Evolutionary conservation across 2,113 vertebrate genomes (phyloP).

Genomic region (Pygoscelis antarcticus): DNA sequence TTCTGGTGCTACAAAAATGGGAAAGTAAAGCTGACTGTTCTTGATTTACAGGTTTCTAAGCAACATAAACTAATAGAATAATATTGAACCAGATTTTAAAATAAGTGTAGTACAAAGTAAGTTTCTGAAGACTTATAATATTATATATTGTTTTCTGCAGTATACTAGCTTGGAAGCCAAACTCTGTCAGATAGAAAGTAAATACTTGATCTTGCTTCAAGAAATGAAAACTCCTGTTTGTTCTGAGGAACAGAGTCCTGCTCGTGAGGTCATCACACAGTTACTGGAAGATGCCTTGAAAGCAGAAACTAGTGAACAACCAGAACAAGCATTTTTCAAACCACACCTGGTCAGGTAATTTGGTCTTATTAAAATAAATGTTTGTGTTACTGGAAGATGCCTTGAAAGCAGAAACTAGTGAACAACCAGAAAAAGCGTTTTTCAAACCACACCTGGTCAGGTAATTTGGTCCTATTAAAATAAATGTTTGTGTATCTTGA

Average conservation of each 20-base stretch:
- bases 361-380: not conserved
- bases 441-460: conserved; percentile 92
- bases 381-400: conserved; percentile 86
- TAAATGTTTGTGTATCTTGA: not conserved
- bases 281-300: conserved; percentile 93
- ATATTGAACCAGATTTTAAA: not conserved
- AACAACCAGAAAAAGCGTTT: conserved; percentile 85
- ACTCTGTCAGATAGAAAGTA: conserved; percentile 95
- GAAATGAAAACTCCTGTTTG: conserved; percentile 91
- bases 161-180: conserved; percentile 90
- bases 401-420: conserved; percentile 84
- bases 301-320: conserved; percentile 84
- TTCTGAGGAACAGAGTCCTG: conserved; percentile 83
- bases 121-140: not conserved
- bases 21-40: not conserved
- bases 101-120: not conserved
- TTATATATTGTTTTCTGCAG: conserved; percentile 63
- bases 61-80: not conserved
- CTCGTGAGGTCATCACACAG: conserved; percentile 88
- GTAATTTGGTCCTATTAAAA: conserved; percentile 62
- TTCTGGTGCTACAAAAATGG: not conserved
- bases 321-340: conserved; percentile 85
- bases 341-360: conserved; percentile 91
- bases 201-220: conserved; percentile 94
- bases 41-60: not conserved